phyloP scores from a whole-genome alignment of 2,113 vertebrate species.

The Ictalurus punctatus region DNA sequence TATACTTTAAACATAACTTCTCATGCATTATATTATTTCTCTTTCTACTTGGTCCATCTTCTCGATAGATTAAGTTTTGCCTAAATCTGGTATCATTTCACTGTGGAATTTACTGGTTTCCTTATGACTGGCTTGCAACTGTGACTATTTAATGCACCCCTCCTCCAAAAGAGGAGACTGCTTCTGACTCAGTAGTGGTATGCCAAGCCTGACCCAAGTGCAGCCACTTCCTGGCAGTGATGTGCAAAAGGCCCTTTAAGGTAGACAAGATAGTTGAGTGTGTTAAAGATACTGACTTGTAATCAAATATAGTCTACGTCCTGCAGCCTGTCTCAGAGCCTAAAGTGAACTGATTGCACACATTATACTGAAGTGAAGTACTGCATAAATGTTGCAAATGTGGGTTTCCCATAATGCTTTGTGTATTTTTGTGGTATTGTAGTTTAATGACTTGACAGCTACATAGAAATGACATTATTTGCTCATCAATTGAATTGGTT shows the following conservation, averaged over 20 bases:
- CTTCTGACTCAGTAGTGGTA: not conserved
- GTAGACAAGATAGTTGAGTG: not conserved
- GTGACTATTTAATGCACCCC: not conserved
- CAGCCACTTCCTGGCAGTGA: slow-evolving; percentile 18
- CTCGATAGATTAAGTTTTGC: not conserved
- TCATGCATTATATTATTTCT: not conserved
- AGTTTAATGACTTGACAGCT: not conserved
- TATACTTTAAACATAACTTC: not conserved
- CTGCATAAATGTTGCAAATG: not conserved
- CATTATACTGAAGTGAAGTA: not conserved
- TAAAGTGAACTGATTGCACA: too few relatives aligned
- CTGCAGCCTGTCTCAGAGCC: not conserved
- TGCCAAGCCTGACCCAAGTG: not conserved
- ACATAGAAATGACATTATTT: not conserved
- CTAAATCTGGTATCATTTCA: not conserved
- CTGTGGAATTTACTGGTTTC: not conserved
- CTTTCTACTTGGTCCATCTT: not conserved
- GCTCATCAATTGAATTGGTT: not conserved
- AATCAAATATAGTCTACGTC: slow-evolving; percentile 27
- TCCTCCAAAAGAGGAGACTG: not conserved
- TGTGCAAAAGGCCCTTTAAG: slow-evolving; percentile 28
- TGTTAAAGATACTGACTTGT: slow-evolving; percentile 16
- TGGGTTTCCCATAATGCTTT: not conserved
- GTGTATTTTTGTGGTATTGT: not conserved
- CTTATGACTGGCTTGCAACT: not conserved